Evolutionary conservation across 2,888 invertebrate species (phyloP).

Genomic region (Chalcis sispes): DNA sequence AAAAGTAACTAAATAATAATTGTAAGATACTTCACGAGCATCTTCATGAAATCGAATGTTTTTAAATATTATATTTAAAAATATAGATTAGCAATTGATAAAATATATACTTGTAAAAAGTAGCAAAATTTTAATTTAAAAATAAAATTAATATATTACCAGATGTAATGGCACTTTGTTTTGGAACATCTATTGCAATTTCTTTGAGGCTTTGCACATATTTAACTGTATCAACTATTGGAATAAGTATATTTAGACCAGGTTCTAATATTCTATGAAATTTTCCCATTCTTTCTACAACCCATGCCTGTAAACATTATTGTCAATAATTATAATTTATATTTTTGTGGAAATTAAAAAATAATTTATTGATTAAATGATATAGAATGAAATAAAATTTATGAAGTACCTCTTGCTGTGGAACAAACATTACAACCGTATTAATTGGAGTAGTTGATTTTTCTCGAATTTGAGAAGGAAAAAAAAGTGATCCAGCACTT

Average conservation of each 20-base stretch:
- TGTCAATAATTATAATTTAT: conserved; percentile 22
- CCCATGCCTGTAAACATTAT: conserved; percentile 86
- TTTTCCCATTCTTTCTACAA: conserved; percentile 98
- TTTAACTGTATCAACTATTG: conserved; percentile 93
- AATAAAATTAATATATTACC: conserved; percentile 72
- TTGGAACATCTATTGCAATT: conserved; percentile 99
- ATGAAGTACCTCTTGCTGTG: conserved; percentile 93
- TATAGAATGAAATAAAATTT: conserved; percentile 31
- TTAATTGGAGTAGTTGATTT: conserved; percentile 88
- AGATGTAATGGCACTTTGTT: conserved; percentile 97
- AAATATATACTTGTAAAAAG: no score
- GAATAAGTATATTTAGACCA: conserved; percentile 94
- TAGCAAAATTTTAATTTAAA: no score
- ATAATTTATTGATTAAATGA: conserved; percentile 20
- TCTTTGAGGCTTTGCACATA: conserved; percentile 99
- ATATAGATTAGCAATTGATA: no score
- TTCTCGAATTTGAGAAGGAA: conserved; percentile 66
- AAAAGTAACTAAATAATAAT: background rate
- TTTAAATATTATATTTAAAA: no score
- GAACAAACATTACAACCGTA: conserved; percentile 97
- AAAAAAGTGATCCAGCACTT: conserved; percentile 51
- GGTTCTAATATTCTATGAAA: conserved; percentile 95
- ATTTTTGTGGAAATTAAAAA: conserved; percentile 11
- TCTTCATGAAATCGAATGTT: no score
- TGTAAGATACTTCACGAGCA: no score